These are phyloP conservation scores for Heliconius aoede DNA, from an alignment of 2,888 invertebrate species.

Conservation along the genomic window DNA sequence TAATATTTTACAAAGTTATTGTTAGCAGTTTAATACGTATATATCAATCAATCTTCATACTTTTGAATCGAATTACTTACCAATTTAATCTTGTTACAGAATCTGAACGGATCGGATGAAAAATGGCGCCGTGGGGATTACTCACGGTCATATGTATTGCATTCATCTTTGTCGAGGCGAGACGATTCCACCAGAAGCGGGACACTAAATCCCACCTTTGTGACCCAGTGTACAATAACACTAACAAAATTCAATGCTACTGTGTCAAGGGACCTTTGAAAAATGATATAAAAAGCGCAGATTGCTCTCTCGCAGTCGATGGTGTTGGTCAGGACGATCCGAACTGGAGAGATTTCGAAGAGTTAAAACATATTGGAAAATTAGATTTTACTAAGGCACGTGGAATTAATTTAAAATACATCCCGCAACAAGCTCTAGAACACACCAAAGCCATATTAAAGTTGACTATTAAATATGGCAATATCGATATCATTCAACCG, in stretches of 20 bases:
- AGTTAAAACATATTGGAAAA: conserved; percentile 85
- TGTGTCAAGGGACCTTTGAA: conserved; percentile 58
- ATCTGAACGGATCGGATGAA: conserved; percentile 43
- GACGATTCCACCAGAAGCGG: conserved; percentile 60
- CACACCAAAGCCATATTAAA: conserved; percentile 81
- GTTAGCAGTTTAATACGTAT: background rate
- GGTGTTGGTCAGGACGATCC: conserved; percentile 83
- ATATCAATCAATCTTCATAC: conserved; percentile 16
- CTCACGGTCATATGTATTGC: conserved; percentile 58
- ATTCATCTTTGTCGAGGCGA: conserved; percentile 62
- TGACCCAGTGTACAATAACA: conserved; percentile 62
- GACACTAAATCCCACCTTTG: conserved; percentile 62
- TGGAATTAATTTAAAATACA: conserved; percentile 85
- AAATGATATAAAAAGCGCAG: conserved; percentile 84
- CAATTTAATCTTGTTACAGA: conserved; percentile 57
- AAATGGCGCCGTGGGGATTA: conserved; percentile 65
- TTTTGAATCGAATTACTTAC: conserved; percentile 19
- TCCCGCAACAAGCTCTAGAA: conserved; percentile 86
- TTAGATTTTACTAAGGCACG: conserved; percentile 87
- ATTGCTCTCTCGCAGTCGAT: conserved; percentile 87
- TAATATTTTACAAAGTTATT: background rate
- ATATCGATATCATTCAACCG: conserved; percentile 85
- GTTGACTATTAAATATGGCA: conserved; percentile 87
- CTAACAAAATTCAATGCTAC: conserved; percentile 69
- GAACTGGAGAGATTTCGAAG: conserved; percentile 86